Base-by-base conservation (phyloP, 2,113 vertebrate genomes). In the Protobothrops mucrosquamatus region DNA sequence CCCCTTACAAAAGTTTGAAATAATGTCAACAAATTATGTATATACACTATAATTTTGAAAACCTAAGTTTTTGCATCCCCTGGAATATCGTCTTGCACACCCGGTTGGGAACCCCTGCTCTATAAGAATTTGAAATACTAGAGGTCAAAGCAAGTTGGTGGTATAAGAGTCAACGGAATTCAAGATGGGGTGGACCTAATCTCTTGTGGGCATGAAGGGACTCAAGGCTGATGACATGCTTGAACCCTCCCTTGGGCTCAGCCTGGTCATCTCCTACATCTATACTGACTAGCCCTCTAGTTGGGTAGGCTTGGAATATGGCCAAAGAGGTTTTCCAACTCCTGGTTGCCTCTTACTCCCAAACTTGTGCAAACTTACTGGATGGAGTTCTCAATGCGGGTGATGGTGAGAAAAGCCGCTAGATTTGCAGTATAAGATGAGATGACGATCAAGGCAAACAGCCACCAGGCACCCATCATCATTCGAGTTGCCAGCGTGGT, bases 391-490 rank as follows among this genome's bases (percentile, higher is more conserved):
- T 99, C 99, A 64, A 99, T 99, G 94, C 99, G 98, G 9, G 99
- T 98, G 97, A 99, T 98, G 95, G 99, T 99, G 96, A 99, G 99
- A 96, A 99, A 99, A 94, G 99, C 99, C 29, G 99, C 99, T n/a
- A 99, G 98, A 96, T 99, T 99, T 92, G 99, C 99, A 0, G 99
- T 99, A 94, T 99, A 99, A 23, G 99, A 99, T 48, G 99, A 99
- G 97, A 99, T 99, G 96, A 99, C 99, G 91, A 99, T 99, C 94
- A 99, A 97, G 92, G 99, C 99, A 95, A 99, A 99, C 87, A 99
- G 98, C 99, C 99, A 99, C 99, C 99, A 99, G 54, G 99, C 98
- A 0, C 99, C 99, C 99, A 99, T 99, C 99, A 99, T 99, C 99
- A 99, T 99, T 94, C 99, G 98, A 0, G 99, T 99, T 92, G 99